phyloP scores from a whole-genome alignment of 23 tunicate genomes.

The Oikopleura dioica region DNA sequence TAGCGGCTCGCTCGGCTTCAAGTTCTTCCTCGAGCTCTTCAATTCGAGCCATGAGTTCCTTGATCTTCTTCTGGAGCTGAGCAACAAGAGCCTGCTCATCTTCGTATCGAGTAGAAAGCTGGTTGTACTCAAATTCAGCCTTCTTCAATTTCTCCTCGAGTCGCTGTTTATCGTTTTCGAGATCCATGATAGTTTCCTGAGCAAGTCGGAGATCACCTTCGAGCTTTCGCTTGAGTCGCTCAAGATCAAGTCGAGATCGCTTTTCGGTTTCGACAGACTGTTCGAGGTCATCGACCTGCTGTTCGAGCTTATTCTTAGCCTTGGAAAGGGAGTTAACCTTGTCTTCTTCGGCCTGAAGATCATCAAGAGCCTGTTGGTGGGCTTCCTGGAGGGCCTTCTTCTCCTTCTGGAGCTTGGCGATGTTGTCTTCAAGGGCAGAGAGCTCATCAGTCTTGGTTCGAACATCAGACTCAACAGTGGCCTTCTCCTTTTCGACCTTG shows the following conservation, averaged over 20 bases:
- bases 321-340: constrained; percentile 69
- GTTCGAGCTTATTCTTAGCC: constrained; percentile 71
- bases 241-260: constrained; percentile 65
- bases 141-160: constrained; percentile 75
- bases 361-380: constrained; percentile 89
- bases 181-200: constrained; percentile 92
- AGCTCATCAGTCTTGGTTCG: constrained; percentile 59
- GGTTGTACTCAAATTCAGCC: constrained; percentile 77
- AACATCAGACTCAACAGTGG: constrained; percentile 21
- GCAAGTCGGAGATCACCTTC: constrained; percentile 72
- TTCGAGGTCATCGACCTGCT: constrained; percentile 91
- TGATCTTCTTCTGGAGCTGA: constrained; percentile 84
- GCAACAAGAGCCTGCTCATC: constrained; percentile 46
- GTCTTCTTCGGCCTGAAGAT: constrained; percentile 81
- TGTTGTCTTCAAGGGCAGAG: constrained; percentile 39
- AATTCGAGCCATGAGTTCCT: constrained; percentile 41
- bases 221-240: constrained; percentile 56
- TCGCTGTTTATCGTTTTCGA: constrained; percentile 74
- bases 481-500: constrained; percentile 84
- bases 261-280: constrained; percentile 79
- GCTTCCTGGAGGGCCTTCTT: constrained; percentile 83
- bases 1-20: not conserved
- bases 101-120: constrained; percentile 48
- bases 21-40: not conserved
- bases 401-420: constrained; percentile 58